Evolutionary conservation across 35 echinoderm and acorn worm species (phyloP).

Genomic region (Diadema setosum): DNA sequence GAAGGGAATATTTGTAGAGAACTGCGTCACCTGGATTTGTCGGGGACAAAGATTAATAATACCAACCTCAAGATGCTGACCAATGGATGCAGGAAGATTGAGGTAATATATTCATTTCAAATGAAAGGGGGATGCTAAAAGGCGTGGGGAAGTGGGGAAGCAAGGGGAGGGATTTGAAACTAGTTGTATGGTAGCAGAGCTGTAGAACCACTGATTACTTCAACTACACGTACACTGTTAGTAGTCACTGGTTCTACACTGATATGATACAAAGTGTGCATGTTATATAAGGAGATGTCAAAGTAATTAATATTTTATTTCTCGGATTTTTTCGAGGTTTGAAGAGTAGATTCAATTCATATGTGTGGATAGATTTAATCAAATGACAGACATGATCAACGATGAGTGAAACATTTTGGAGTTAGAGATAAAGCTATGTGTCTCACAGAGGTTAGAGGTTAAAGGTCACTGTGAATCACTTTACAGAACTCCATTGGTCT

Average conservation of each 20-base stretch:
- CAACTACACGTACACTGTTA: background rate
- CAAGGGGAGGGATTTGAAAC: background rate
- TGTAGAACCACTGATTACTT: background rate
- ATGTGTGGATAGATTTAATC: too few species aligned
- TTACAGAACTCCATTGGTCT: background rate
- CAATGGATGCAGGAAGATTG: background rate
- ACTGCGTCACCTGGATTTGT: background rate
- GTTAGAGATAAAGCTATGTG: too few species aligned
- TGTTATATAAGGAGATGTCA: background rate
- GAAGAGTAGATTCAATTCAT: too few species aligned
- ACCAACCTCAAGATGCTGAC: background rate
- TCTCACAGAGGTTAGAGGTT: background rate
- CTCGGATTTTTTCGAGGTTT: too few species aligned
- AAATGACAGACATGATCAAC: too few species aligned
- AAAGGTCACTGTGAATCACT: background rate
- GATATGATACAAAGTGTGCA: background rate
- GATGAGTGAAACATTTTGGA: too few species aligned
- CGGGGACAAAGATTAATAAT: background rate
- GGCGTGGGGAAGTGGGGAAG: background rate
- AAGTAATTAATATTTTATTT: too few species aligned
- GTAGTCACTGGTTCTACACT: background rate
- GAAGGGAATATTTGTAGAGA: background rate
- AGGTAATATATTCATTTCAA: background rate
- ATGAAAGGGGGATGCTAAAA: background rate
- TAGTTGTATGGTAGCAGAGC: background rate